Percentiles rank a stretch among this genome's conserved stretches.
Evolutionary conservation across 2,888 invertebrate genomes (phyloP).

Genomic region (Ennomos erosarius): DNA sequence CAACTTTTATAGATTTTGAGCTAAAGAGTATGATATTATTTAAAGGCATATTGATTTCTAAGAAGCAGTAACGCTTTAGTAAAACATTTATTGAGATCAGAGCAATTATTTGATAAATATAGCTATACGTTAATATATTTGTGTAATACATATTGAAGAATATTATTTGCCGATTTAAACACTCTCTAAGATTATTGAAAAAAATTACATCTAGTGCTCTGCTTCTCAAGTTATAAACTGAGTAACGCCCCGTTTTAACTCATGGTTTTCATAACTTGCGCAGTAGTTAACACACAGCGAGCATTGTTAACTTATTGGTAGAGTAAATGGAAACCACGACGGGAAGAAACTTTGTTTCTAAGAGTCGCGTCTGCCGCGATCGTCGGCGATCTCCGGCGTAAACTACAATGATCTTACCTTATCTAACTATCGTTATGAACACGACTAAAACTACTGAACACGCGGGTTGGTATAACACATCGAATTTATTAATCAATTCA

Average conservation of each 20-base stretch:
- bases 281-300: conserved; percentile 1
- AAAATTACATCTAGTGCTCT: conserved; percentile 40
- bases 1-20: conserved; percentile 39
- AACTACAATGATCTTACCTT: conserved; percentile 4
- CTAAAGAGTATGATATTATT: conserved; percentile 42
- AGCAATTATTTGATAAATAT: conserved; percentile 43
- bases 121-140: conserved; percentile 20
- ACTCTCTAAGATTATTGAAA: conserved; percentile 31
- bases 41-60: conserved; percentile 48
- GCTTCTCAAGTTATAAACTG: conserved; percentile 34
- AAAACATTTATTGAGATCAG: conserved; percentile 44
- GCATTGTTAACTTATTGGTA: conserved; percentile 5
- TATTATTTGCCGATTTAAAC: conserved; percentile 22
- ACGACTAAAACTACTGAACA: conserved; percentile 31
- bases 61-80: conserved; percentile 46
- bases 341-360: conserved; percentile 38
- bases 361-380: conserved; percentile 5
- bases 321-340: conserved; percentile 53
- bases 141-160: conserved; percentile 17
- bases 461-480: conserved; percentile 31
- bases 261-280: conserved; percentile 40
- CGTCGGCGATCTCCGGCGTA: not conserved
- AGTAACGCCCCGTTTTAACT: conserved; percentile 44
- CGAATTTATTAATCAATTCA: conserved; percentile 26
- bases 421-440: conserved; percentile 23